Base-by-base conservation (phyloP, 2,797 vertebrate species). In the Denticeps clupeoides region DNA sequence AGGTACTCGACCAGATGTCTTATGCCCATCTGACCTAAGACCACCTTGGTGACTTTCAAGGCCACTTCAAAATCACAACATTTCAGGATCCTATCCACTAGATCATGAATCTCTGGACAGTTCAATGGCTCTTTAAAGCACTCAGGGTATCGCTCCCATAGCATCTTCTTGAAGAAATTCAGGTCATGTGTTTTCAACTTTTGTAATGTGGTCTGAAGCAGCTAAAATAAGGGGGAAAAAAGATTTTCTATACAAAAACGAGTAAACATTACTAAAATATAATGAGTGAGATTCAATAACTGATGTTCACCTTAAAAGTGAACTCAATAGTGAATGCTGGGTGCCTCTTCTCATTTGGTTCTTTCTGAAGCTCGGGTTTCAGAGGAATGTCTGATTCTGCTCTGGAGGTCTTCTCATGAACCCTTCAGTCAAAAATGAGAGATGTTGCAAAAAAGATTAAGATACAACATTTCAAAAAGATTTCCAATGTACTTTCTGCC, bases 11-110 rank as follows among this genome's bases (percentile, higher is more conserved):
- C 47, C 12, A 60, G 1, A 2, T 38, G 66, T 7, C 51, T 72
- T 1, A 49, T 53, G 4, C 50, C 58, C 31, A 82, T 64, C 7
- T 65, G 37, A 5, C 15, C 32, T 2, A 85, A 69, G 25, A 77
- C 2, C 1, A 23, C 47, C 51, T 55, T 47, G 24, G 72, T 80
- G 43, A 85, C 67, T 48, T 71, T 68, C 56, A 84, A 40, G 22
- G 77, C 70, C 1, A 46, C 33, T 44, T 68, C 61, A 16, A 73
- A 61, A 41, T 26, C 44, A 55, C 67, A 74, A 42, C 54, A 40
- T 68, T 79, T 78, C 1, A 84, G 60, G 56, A 83, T 43, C 25
- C 62, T 62, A 56, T 82, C 81, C 40, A 77, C 80, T 2, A 82
- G 21, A 47, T 72, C 62, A 60, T 84, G 24, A n/a, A 73, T 6